Conservation (phyloP, 2,113 vertebrate genomes). For the Pseudopodoces humilis region DNA sequence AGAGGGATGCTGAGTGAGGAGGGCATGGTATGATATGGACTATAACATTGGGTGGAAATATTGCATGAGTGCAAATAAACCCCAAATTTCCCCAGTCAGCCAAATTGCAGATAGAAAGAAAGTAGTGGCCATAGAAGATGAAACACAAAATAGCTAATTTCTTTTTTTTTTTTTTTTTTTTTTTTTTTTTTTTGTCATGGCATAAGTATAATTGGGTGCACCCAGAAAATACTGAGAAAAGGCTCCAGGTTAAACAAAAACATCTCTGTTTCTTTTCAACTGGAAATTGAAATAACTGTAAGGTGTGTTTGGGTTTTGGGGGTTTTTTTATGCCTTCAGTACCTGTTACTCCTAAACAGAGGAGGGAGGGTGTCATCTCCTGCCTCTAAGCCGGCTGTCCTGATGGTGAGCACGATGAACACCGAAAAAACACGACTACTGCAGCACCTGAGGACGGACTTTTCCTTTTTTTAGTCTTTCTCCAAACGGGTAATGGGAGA, state of each 20-base stretch:
- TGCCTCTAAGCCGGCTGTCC: background rate
- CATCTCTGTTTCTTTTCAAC: background rate
- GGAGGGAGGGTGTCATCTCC: background rate
- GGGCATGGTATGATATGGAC: fast-evolving
- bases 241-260: background rate
- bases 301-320: background rate
- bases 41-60: background rate
- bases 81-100: background rate
- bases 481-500: background rate
- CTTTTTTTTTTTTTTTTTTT: background rate
- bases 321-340: background rate
- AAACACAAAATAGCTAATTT: background rate
- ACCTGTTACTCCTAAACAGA: background rate
- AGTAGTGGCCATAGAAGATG: background rate
- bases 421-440: background rate
- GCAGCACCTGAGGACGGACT: background rate
- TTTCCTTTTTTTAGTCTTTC: background rate
- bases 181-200: background rate
- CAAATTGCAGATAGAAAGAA: background rate
- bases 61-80: background rate
- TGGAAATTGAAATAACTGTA: background rate
- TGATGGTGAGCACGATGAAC: fast-evolving
- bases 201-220: background rate
- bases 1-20: background rate
- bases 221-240: background rate